A percentile compares a stretch with the other conserved stretches of the same genome.
These are phyloP conservation scores for Meles meles DNA, from an alignment of 2,113 vertebrate genomes.

Conservation along the genomic window DNA sequence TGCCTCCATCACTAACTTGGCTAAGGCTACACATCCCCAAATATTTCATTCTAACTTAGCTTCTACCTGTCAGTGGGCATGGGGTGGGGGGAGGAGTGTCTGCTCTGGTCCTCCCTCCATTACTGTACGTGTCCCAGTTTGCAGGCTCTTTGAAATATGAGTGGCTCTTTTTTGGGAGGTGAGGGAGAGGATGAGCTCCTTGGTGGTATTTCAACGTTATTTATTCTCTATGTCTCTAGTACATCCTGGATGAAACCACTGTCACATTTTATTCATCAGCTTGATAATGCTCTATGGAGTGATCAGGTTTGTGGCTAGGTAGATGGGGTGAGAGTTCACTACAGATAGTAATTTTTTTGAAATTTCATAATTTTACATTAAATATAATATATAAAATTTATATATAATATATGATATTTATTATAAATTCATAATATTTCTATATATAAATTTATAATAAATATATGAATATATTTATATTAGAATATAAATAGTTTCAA, in stretches of 20 bases:
- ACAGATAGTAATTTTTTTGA: not conserved
- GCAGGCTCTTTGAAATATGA: not conserved
- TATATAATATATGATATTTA: too few relatives aligned
- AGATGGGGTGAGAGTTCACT: not conserved
- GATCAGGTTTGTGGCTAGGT: not conserved
- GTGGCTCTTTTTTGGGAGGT: not conserved
- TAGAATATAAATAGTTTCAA: not conserved
- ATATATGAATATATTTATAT: not conserved
- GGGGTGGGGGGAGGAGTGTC: rapidly evolving
- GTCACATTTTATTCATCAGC: not conserved
- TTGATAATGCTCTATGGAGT: not conserved
- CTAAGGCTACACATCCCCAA: rapidly evolving
- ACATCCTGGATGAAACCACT: not conserved
- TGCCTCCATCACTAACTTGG: not conserved
- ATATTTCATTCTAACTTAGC: not conserved
- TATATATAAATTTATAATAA: too few relatives aligned
- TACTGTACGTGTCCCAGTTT: too few relatives aligned
- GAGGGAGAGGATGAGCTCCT: not conserved
- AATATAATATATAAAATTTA: too few relatives aligned
- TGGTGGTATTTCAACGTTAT: not conserved
- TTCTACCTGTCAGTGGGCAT: not conserved
- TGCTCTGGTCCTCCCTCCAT: not conserved
- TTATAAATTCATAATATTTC: too few relatives aligned
- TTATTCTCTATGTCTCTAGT: not conserved
- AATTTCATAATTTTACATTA: not conserved